These are phyloP conservation scores for Enteromius thamalakanensis DNA, from an alignment of 2,797 vertebrate species.

Conservation along the genomic window DNA sequence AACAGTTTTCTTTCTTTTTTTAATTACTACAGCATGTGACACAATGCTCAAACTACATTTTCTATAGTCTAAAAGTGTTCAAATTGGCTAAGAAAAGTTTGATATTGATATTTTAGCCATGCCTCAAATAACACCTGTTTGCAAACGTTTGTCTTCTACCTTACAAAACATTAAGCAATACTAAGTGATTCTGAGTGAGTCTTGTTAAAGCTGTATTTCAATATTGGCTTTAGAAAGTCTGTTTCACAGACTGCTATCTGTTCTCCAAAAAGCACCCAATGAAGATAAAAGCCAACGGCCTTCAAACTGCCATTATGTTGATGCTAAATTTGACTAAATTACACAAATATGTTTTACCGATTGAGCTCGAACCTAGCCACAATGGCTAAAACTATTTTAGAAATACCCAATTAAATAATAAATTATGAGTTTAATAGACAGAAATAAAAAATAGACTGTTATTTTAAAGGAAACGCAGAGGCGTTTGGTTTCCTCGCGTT, in stretches of 20 bases:
- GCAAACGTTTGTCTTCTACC: not conserved
- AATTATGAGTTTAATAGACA: not conserved
- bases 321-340: not conserved
- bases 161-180: not conserved
- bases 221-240: not conserved
- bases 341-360: not conserved
- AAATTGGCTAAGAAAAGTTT: not conserved
- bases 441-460: not conserved
- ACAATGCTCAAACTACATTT: not conserved
- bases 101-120: not conserved
- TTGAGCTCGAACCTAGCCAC: not conserved
- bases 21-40: not conserved
- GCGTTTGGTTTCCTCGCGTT: not conserved
- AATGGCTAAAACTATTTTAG: not conserved
- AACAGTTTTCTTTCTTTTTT: not conserved
- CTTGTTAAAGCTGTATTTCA: not conserved
- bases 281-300: not conserved
- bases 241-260: not conserved
- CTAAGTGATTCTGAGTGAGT: not conserved
- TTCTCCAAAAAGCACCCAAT: not conserved
- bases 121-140: not conserved
- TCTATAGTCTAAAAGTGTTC: not conserved
- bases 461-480: not conserved
- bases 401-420: conserved; percentile 10
- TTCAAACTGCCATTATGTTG: not conserved